phyloP scores from a whole-genome alignment of 2,888 invertebrate species.

The Thelaira solivaga region DNA sequence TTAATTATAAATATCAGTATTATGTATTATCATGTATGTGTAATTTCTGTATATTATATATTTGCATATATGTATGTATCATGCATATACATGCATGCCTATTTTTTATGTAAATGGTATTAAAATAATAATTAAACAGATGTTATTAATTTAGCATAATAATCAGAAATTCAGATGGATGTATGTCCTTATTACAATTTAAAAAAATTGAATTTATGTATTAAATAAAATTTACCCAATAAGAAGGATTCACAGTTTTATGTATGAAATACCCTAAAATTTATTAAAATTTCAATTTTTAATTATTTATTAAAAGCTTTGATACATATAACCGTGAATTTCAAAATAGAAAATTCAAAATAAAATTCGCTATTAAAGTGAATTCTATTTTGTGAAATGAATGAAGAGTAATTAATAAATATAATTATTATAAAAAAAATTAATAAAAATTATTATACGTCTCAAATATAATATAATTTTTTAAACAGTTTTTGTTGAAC shows the following conservation, averaged over 20 bases:
- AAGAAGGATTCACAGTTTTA: not conserved
- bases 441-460: too few species aligned
- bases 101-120: conserved; percentile 70
- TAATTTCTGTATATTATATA: conserved; percentile 41
- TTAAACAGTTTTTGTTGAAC: not conserved
- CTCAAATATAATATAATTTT: too few species aligned
- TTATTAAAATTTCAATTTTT: not conserved
- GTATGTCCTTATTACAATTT: not conserved
- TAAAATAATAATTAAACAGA: conserved; percentile 13
- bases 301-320: not conserved
- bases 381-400: too few species aligned
- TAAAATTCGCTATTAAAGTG: too few species aligned
- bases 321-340: not conserved
- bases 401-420: too few species aligned
- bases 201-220: not conserved
- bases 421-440: too few species aligned
- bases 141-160: not conserved
- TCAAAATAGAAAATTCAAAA: too few species aligned
- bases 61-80: conserved; percentile 16
- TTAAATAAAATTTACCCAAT: not conserved
- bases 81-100: conserved; percentile 55
- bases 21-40: too few species aligned
- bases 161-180: not conserved
- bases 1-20: conserved; percentile 28
- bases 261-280: not conserved